Conservation (phyloP, 2,888 invertebrate genomes). For the Notocelia uddmanniana region DNA sequence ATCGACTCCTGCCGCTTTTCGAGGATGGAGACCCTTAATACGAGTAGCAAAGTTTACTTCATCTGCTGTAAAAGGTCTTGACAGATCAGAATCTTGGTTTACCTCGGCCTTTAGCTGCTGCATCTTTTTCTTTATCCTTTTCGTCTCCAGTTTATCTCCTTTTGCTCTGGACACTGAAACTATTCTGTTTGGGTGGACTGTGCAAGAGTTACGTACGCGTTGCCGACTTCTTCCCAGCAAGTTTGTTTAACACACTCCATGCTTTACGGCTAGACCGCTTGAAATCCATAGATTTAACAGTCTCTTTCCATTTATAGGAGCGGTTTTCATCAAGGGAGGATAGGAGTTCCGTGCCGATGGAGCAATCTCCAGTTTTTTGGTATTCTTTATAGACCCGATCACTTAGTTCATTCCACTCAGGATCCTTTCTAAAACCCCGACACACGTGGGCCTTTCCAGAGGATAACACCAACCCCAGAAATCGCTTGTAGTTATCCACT, state of each 20-base stretch:
- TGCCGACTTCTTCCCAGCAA: neutral
- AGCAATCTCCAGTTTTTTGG: neutral
- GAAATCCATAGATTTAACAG: too few relatives aligned
- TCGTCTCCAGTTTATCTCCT: neutral
- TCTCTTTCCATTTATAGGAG: neutral
- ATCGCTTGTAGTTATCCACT: neutral
- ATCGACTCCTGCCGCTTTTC: neutral
- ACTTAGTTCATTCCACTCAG: neutral
- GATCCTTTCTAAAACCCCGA: neutral
- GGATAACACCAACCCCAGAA: neutral
- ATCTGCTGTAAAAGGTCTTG: neutral
- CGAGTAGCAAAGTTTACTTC: neutral
- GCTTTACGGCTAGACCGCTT: too few relatives aligned
- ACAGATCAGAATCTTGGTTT: neutral
- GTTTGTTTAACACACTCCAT: neutral
- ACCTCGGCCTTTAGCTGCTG: neutral
- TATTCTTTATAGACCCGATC: neutral
- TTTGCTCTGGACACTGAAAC: neutral
- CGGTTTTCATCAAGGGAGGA: neutral
- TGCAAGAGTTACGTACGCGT: neutral
- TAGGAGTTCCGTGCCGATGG: neutral
- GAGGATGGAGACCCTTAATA: neutral
- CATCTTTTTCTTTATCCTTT: neutral
- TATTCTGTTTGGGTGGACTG: neutral
- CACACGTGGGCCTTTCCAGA: neutral